Evolutionary conservation across 2,113 vertebrate genomes (phyloP), one percentile per base, ranked within the genome.

Genomic region (Seriola aureovittata): DNA sequence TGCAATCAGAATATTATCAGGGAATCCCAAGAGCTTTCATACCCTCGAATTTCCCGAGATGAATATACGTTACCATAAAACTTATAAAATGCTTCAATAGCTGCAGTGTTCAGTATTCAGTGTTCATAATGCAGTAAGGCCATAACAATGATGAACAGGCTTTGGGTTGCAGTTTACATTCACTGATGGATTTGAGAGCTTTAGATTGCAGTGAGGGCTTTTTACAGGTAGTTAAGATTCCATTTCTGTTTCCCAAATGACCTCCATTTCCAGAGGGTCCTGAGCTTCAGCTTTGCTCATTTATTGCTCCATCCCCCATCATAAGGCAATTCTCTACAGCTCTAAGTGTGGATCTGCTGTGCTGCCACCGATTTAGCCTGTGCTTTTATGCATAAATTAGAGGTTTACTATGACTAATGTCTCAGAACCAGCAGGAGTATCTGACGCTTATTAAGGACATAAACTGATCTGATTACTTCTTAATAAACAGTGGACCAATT

Each of bases 141-240:
- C 60, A n/a, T 88, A 87, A 81, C 69, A 79, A 76, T 91, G 86
- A 93, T 60, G 78, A 92, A 91, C 75, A 73, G 70, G 69, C 75
- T 85, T 77, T 77, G 64, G 73, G 84, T 88, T 90, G 79, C 58
- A 57, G 82, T 89, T 89, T 85, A 81, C 87, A 79, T 87, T 78
- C 83, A 75, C 73, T 74, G 81, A 82, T 89, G 77, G 85, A 92
- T 93, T 75, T 80, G 81, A 81, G 70, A 73, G 79, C 71, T 86
- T 85, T 76, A 78, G 83, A 89, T 91, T 88, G 82, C 68, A 64
- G 29, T 23, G 25, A 64, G 57, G 50, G 72, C 79, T 88, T 90
- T 91, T 89, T 86, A 89, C 81, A 88, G 78, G 79, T 93, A 87
- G 88, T 91, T 92, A 90, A 88, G 81, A 92, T 93, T 92, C 89